Conservation (phyloP, 1,140 invertebrate genomes). For the Eubasilissa regina region DNA sequence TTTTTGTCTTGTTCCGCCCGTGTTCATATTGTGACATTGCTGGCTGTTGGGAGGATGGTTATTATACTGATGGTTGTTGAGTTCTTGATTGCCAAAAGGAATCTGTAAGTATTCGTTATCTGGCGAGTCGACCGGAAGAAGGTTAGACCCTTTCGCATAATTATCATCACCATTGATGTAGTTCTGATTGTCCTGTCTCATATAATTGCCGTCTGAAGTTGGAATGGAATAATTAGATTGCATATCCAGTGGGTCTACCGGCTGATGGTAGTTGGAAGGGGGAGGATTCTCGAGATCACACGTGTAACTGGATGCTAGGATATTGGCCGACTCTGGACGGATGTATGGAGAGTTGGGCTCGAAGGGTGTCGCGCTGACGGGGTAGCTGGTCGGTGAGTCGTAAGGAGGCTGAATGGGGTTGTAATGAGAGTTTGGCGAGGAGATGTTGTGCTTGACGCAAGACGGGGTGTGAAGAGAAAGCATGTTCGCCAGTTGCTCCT, state of each 20-base stretch:
- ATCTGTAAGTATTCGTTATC: slow-evolving; percentile 56
- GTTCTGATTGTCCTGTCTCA: slow-evolving; percentile 63
- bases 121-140: slow-evolving; percentile 63
- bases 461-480: slow-evolving; percentile 80
- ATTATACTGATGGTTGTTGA: slow-evolving; percentile 61
- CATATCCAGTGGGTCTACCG: slow-evolving; percentile 57
- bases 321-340: slow-evolving; percentile 70
- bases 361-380: slow-evolving; percentile 62
- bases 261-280: slow-evolving; percentile 57
- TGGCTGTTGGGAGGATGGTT: slow-evolving; percentile 63
- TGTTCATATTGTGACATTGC: slow-evolving; percentile 65
- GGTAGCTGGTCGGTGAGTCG: slow-evolving; percentile 67
- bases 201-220: slow-evolving; percentile 67
- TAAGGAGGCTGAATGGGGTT: slow-evolving; percentile 66
- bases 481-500: slow-evolving; percentile 82
- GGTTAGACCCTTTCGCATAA: slow-evolving; percentile 66
- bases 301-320: slow-evolving; percentile 71
- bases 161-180: slow-evolving; percentile 66
- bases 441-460: slow-evolving; percentile 77
- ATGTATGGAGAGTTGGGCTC: slow-evolving; percentile 70
- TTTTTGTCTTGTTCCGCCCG: slow-evolving; percentile 65
- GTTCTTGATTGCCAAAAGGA: slow-evolving; percentile 60
- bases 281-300: slow-evolving; percentile 61
- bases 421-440: slow-evolving; percentile 65
- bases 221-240: slow-evolving; percentile 47